Conservation (phyloP, 1,140 invertebrate genomes). For the Pristionchus pacificus region DNA sequence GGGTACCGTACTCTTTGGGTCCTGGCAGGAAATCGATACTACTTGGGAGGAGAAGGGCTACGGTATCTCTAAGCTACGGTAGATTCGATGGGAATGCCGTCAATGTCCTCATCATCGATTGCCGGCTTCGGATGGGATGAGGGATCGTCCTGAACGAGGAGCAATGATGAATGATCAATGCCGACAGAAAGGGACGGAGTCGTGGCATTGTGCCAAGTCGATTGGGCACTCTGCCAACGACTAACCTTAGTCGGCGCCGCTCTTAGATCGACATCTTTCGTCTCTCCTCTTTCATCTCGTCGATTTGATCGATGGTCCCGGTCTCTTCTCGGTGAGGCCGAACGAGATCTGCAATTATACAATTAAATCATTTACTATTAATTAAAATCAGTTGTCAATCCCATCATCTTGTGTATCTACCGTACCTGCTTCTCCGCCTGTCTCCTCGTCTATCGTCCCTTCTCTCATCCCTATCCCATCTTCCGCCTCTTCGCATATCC, state of each 20-base stretch:
- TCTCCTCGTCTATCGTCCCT: background rate
- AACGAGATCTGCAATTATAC: background rate
- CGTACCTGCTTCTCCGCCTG: background rate
- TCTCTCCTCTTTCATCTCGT: background rate
- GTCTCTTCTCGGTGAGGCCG: background rate
- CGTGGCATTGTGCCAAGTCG: no score
- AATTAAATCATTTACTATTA: background rate
- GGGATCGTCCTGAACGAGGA: background rate
- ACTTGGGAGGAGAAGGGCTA: no score
- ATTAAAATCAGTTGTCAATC: background rate
- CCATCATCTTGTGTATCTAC: background rate
- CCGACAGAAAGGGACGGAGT: background rate
- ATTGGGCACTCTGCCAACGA: no score
- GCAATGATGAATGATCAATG: background rate
- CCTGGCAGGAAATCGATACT: no score
- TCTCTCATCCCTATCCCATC: background rate
- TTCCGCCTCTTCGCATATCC: background rate
- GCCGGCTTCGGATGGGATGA: no score
- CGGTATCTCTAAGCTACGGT: no score
- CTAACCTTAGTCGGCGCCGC: background rate
- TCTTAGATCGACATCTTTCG: background rate
- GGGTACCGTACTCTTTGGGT: no score
- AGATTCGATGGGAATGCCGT: background rate
- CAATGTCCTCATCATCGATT: background rate
- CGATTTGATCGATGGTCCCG: no score